Conservation (phyloP, 1,140 invertebrate genomes). For the Drosophila santomea region DNA sequence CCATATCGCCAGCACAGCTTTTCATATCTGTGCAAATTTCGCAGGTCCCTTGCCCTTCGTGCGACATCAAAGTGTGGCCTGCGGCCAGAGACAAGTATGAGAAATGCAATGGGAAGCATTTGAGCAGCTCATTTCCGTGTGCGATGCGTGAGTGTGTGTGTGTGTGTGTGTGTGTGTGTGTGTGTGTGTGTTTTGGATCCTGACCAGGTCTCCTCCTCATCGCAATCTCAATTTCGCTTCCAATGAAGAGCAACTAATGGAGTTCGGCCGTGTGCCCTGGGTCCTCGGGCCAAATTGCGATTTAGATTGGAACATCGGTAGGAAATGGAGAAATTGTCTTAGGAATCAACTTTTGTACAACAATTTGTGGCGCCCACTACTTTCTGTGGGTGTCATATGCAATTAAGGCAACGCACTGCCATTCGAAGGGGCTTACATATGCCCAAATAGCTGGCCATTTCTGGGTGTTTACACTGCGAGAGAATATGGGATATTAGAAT, state of each 20-base stretch:
- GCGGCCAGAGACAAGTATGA: conserved; percentile 15
- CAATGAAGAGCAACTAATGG: conserved; percentile 8
- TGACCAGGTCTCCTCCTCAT: conserved; percentile 1
- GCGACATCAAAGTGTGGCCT: conserved; percentile 26
- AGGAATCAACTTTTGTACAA: conserved; percentile 20
- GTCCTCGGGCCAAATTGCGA: conserved; percentile 13
- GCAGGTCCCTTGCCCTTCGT: not conserved
- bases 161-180: not conserved
- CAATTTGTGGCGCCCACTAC: conserved; percentile 9
- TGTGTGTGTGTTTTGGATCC: not conserved
- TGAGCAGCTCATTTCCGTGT: conserved; percentile 42
- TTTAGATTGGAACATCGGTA: conserved; percentile 7
- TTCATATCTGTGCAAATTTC: conserved; percentile 1
- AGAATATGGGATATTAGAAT: not conserved
- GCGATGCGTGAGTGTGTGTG: conserved; percentile 1
- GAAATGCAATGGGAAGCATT: conserved; percentile 44
- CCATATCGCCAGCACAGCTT: not conserved
- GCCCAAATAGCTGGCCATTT: conserved; percentile 3
- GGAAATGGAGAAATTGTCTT: conserved; percentile 41
- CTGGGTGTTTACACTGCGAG: not conserved
- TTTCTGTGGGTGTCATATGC: conserved; percentile 9
- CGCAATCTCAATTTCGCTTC: conserved; percentile 6
- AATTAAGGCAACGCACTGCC: conserved; percentile 13
- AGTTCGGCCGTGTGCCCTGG: conserved; percentile 1
- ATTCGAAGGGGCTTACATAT: not conserved